Percentiles rank a stretch among this genome's conserved stretches.
Conservation (phyloP, 2,888 invertebrate genomes). For the Phymatocera aterrima region DNA sequence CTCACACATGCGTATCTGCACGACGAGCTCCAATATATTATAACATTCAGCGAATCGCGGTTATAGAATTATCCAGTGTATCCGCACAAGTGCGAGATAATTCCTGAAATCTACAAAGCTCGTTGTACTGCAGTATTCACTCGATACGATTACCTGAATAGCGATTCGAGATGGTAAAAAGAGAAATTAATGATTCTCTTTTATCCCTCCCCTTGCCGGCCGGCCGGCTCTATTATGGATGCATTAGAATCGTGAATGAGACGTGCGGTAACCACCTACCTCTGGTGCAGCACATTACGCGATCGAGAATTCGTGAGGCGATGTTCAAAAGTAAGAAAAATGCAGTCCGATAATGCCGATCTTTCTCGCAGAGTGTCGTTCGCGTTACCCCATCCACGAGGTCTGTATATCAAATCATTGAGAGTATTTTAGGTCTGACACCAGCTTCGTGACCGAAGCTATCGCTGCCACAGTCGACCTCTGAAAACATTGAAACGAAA, state of each 20-base stretch:
- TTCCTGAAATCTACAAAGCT: too few relatives aligned
- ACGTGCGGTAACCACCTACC: background rate
- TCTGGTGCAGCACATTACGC: background rate
- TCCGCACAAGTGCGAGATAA: too few relatives aligned
- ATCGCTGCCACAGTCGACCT: constrained; percentile 27
- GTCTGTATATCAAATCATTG: constrained; percentile 22
- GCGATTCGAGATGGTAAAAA: background rate
- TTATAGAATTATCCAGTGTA: background rate
- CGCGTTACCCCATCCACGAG: constrained; percentile 4
- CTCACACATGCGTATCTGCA: too few relatives aligned
- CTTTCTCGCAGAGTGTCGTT: constrained; percentile 22
- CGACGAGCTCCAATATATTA: too few relatives aligned
- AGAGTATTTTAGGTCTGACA: constrained; percentile 28
- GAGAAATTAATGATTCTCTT: background rate
- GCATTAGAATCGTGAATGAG: background rate
- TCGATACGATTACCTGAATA: background rate
- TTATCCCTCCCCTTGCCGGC: background rate
- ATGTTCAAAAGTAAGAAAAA: constrained; percentile 39
- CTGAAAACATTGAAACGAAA: constrained; percentile 24
- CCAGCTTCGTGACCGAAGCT: constrained; percentile 39
- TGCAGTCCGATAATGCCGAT: constrained; percentile 35
- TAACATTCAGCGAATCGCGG: too few relatives aligned
- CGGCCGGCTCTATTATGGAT: background rate
- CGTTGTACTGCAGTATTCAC: background rate
- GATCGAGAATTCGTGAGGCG: constrained; percentile 23